These are phyloP conservation scores for Chrysolina oricalcia DNA, from an alignment of 2,888 invertebrate species.

Conservation along the genomic window DNA sequence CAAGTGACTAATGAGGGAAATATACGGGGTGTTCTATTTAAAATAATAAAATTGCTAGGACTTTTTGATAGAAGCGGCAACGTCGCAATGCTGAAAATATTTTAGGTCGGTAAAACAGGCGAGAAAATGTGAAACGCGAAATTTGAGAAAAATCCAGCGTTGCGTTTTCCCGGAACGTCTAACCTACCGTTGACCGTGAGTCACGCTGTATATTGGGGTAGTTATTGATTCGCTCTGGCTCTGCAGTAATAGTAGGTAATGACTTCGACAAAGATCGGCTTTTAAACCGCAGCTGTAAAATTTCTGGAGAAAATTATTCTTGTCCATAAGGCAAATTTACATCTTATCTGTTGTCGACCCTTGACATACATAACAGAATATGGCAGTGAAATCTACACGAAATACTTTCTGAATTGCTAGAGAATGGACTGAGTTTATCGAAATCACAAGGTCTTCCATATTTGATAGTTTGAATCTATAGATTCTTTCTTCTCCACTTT, in stretches of 20 bases:
- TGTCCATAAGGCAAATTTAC: neutral
- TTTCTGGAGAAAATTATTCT: neutral
- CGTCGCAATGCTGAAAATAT: too few relatives aligned
- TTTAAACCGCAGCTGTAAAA: neutral
- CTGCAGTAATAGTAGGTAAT: slow-evolving; percentile 12
- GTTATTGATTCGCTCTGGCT: slow-evolving; percentile 4
- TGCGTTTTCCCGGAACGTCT: too few relatives aligned
- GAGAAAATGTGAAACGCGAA: too few relatives aligned
- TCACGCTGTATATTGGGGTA: neutral
- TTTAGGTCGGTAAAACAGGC: too few relatives aligned
- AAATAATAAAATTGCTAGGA: too few relatives aligned
- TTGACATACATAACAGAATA: neutral
- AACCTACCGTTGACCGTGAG: too few relatives aligned
- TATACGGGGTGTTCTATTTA: too few relatives aligned
- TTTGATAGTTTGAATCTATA: neutral
- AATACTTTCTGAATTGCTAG: neutral
- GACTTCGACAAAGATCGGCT: neutral
- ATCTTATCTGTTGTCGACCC: neutral
- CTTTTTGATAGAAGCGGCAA: too few relatives aligned
- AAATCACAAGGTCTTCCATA: neutral
- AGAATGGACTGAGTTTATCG: neutral
- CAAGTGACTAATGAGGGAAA: too few relatives aligned
- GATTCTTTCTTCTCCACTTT: too few relatives aligned
- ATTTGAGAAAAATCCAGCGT: too few relatives aligned
- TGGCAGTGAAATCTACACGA: neutral